A percentile compares a stretch with the other conserved stretches of the same genome.
Evolutionary conservation across 1,140 invertebrate species (phyloP).

Genomic region (Panagrolaimus sp.): DNA sequence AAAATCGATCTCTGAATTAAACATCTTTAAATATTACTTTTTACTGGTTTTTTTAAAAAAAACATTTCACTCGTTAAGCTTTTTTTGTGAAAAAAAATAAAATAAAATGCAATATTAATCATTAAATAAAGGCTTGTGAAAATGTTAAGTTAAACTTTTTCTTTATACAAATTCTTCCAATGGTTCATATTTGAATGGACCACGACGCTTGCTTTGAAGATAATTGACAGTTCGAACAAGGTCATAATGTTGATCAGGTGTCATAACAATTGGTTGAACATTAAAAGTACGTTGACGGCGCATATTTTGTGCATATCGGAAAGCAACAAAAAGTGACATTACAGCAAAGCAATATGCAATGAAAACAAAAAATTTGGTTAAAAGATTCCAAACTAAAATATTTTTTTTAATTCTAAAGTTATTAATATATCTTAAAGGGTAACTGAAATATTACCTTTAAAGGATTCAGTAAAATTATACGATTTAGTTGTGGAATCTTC

Average conservation of each 20-base stretch:
- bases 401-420: too few species aligned
- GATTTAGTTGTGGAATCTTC: too few species aligned
- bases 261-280: background rate
- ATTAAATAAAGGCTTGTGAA: background rate
- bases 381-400: too few species aligned
- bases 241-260: background rate
- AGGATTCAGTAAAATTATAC: too few species aligned
- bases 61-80: background rate
- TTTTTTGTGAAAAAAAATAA: background rate
- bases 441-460: too few species aligned
- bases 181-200: slow-evolving; percentile 8
- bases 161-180: slow-evolving; percentile 7
- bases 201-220: background rate
- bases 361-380: too few species aligned
- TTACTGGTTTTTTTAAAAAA: background rate
- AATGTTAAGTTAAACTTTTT: background rate
- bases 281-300: background rate
- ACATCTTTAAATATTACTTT: background rate
- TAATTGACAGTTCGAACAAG: background rate
- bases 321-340: too few species aligned
- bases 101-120: background rate
- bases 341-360: too few species aligned
- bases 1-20: background rate
- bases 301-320: too few species aligned
- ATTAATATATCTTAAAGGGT: too few species aligned